Conservation (phyloP, 2,797 vertebrate species). For the Falco novaeseelandiae region DNA sequence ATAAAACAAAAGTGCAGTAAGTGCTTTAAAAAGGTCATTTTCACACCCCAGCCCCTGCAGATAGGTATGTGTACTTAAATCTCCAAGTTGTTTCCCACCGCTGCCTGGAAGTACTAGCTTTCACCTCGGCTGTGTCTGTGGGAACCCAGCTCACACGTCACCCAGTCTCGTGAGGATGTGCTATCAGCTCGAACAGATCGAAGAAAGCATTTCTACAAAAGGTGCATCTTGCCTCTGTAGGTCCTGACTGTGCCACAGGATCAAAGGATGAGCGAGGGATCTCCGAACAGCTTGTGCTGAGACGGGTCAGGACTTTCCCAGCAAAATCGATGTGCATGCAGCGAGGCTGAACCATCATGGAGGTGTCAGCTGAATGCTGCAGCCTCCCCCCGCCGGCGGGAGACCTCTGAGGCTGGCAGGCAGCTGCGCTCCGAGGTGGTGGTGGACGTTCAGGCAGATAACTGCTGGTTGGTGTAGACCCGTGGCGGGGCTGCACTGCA, state of each 20-base stretch:
- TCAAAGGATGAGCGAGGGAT: accelerated
- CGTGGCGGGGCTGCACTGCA: accelerated
- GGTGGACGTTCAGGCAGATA: background rate
- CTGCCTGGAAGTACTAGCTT: background rate
- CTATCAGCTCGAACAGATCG: accelerated
- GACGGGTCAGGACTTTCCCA: background rate
- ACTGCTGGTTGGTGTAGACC: accelerated
- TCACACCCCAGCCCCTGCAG: background rate
- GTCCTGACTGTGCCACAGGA: background rate
- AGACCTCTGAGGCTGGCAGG: background rate
- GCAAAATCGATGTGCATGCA: accelerated
- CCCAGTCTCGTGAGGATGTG: accelerated
- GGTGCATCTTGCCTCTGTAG: background rate
- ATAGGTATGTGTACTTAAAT: background rate
- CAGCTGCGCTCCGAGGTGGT: background rate
- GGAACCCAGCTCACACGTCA: background rate
- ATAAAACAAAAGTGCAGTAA: background rate
- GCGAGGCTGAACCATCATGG: accelerated
- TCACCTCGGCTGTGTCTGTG: background rate
- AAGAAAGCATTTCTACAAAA: background rate
- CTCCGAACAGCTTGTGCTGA: background rate
- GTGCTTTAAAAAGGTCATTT: background rate
- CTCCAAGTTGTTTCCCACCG: background rate
- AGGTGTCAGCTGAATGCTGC: accelerated
- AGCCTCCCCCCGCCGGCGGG: accelerated